A percentile compares a stretch with the other conserved stretches of the same genome.
Conservation (phyloP, 1,140 invertebrate species). For the Hyposmocoma kahamanoa region DNA sequence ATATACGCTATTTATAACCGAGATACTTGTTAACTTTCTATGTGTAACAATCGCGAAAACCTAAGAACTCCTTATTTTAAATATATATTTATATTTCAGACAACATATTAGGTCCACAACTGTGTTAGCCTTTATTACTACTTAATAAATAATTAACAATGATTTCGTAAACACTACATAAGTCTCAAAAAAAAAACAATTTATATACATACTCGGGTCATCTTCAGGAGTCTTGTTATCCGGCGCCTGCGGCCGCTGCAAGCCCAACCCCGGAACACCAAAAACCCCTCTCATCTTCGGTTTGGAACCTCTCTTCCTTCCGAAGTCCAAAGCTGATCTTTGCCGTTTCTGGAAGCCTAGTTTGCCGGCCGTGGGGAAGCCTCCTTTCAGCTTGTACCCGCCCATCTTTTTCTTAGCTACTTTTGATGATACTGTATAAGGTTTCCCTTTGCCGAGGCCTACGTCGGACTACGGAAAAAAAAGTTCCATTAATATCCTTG, state of each 20-base stretch:
- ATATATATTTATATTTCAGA: too few species aligned
- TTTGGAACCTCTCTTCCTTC: constrained; percentile 86
- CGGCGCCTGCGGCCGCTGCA: constrained; percentile 77
- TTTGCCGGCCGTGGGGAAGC: constrained; percentile 79
- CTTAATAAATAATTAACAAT: too few species aligned
- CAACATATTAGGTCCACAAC: too few species aligned
- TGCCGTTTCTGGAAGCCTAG: constrained; percentile 81
- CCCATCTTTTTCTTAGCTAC: constrained; percentile 86
- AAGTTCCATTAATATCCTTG: too few species aligned
- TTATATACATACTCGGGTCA: constrained; percentile 65
- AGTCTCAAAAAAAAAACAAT: not conserved
- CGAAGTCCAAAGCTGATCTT: constrained; percentile 81
- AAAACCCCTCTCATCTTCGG: constrained; percentile 90
- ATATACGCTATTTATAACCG: too few species aligned
- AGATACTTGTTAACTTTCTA: too few species aligned
- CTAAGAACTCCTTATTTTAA: too few species aligned
- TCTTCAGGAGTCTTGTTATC: constrained; percentile 74
- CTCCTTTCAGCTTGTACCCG: constrained; percentile 75
- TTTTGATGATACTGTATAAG: constrained; percentile 81
- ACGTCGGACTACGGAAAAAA: constrained; percentile 58
- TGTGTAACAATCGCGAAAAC: too few species aligned
- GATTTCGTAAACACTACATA: too few species aligned
- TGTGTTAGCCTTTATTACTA: too few species aligned
- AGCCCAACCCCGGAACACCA: constrained; percentile 83
- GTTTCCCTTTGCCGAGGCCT: constrained; percentile 86